A percentile compares a stretch with the other conserved stretches of the same genome.
Conservation (phyloP, 2,888 invertebrate genomes). For the Nemapogon koenigi region DNA sequence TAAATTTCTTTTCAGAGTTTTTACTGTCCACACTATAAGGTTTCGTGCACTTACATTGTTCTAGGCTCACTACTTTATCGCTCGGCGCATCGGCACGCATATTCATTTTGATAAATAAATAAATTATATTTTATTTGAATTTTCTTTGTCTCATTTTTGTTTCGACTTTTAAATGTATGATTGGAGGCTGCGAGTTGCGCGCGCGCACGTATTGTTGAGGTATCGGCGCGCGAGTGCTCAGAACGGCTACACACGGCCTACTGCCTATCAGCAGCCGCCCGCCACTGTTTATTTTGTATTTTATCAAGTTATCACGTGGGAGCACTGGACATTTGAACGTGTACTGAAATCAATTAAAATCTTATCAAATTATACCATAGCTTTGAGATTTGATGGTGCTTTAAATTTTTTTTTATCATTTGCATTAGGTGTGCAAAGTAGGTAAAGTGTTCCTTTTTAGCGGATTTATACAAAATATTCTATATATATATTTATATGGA, state of each 20-base stretch:
- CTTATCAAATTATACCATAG: not conserved
- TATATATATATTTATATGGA: too few relatives aligned
- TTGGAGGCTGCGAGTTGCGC: not conserved
- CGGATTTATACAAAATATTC: too few relatives aligned
- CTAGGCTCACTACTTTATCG: constrained; percentile 45
- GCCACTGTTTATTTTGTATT: constrained; percentile 53
- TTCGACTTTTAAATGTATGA: not conserved
- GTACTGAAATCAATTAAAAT: constrained; percentile 21
- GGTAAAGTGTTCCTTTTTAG: too few relatives aligned
- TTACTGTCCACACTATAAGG: constrained; percentile 32
- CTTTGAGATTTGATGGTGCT: not conserved
- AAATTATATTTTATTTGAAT: not conserved
- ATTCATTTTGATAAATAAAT: constrained; percentile 46
- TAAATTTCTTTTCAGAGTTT: constrained; percentile 39
- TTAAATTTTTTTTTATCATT: not conserved
- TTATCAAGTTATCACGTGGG: constrained; percentile 52
- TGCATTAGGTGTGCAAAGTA: not conserved
- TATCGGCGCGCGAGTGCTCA: constrained; percentile 41
- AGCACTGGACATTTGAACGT: constrained; percentile 23
- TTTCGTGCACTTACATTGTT: constrained; percentile 45
- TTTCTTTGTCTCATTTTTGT: constrained; percentile 5
- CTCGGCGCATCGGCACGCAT: constrained; percentile 55
- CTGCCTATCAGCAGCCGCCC: constrained; percentile 48
- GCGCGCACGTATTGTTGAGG: too few relatives aligned
- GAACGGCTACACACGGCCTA: constrained; percentile 32